Conservation (phyloP, 2,113 vertebrate species). For the Neopipo cinnamomea region DNA sequence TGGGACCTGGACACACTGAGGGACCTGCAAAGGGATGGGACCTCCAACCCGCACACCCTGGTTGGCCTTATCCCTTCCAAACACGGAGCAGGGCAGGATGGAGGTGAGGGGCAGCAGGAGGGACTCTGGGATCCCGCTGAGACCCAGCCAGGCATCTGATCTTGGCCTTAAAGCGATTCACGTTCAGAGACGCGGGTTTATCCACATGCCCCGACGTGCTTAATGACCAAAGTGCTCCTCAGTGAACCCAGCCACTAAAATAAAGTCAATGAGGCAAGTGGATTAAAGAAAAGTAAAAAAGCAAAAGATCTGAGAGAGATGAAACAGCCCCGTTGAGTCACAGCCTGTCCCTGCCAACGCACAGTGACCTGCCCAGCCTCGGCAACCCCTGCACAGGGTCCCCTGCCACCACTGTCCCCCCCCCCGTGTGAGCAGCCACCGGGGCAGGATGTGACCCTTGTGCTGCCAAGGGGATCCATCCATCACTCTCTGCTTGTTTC, state of each 20-base stretch:
- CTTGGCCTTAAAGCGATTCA: not conserved
- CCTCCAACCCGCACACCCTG: not conserved
- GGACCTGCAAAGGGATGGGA: not conserved
- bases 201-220: conserved; percentile 25
- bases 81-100: not conserved
- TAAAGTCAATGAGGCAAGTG: conserved; percentile 21
- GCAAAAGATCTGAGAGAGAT: not conserved
- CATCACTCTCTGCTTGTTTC: not conserved
- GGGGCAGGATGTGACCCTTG: not conserved
- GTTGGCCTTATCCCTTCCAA: not conserved
- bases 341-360: not conserved
- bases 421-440: not conserved
- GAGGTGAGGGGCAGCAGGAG: not conserved
- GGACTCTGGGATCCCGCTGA: fast-evolving
- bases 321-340: not conserved
- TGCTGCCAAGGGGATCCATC: not conserved
- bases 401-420: not conserved
- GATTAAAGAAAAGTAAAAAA: not conserved
- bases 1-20: not conserved
- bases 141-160: not conserved
- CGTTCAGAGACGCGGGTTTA: not conserved
- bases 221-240: conserved; percentile 21
- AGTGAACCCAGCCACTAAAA: conserved; percentile 17
- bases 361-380: fast-evolving
- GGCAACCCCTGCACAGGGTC: not conserved